Conservation (phyloP, 2,888 invertebrate genomes). For the Cheilosia grossa region DNA sequence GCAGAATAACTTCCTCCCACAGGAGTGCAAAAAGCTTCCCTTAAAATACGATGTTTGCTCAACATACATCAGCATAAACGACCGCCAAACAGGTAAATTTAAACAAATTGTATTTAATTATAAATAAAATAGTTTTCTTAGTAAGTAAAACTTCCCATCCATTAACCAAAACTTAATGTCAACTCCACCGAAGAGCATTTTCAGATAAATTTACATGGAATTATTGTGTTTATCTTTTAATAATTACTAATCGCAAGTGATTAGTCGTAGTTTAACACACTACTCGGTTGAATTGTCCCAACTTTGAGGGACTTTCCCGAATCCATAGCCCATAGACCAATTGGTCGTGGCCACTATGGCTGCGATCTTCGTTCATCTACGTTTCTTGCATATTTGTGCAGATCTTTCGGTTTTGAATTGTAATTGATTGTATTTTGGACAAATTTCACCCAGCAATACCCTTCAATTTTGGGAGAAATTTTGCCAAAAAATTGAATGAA, state of each 20-base stretch:
- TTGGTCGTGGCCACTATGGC: conserved; percentile 20
- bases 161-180: conserved; percentile 52
- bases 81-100: conserved; percentile 62
- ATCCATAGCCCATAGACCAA: background rate
- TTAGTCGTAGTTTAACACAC: background rate
- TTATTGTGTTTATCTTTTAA: background rate
- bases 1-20: conserved; percentile 43
- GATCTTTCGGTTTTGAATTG: conserved; percentile 10
- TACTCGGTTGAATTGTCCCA: background rate
- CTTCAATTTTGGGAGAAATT: conserved; percentile 37
- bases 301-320: background rate
- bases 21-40: conserved; percentile 45
- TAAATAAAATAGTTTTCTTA: background rate
- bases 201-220: conserved; percentile 34
- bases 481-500: conserved; percentile 29
- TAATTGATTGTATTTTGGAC: background rate
- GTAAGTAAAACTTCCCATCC: conserved; percentile 17
- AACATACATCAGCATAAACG: conserved; percentile 15
- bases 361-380: conserved; percentile 5
- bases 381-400: background rate
- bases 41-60: conserved; percentile 26
- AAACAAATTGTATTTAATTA: conserved; percentile 7
- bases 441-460: conserved; percentile 19
- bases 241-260: background rate
- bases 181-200: conserved; percentile 43